These are phyloP conservation scores for Trypoxylus dichotomus DNA, from an alignment of 1,140 invertebrate genomes.

Conservation along the genomic window DNA sequence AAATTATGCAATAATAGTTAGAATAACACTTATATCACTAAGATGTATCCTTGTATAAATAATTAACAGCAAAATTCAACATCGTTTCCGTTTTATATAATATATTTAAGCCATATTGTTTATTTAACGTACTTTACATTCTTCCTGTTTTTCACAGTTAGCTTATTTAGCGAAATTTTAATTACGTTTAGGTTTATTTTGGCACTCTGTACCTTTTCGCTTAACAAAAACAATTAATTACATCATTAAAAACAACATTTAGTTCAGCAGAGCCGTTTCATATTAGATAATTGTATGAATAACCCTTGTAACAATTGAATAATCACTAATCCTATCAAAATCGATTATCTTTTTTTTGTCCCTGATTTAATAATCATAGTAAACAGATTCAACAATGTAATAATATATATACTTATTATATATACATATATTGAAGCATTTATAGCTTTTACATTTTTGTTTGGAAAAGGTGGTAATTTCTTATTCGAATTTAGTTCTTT, in stretches of 20 bases:
- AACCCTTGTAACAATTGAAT: slow-evolving; percentile 14
- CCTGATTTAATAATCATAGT: slow-evolving; percentile 13
- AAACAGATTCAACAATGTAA: slow-evolving; percentile 8
- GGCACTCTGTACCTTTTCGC: slow-evolving; percentile 7
- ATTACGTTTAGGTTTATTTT: not conserved
- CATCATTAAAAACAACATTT: not conserved
- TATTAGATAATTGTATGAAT: not conserved
- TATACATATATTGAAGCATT: not conserved
- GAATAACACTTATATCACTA: not conserved
- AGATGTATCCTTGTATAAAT: not conserved
- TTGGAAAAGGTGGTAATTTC: too few relatives aligned
- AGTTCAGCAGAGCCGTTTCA: not conserved
- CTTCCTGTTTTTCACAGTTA: too few relatives aligned
- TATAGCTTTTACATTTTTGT: not conserved
- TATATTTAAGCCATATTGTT: not conserved
- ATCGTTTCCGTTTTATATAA: not conserved
- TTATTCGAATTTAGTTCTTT: too few relatives aligned
- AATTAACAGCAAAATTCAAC: slow-evolving; percentile 8
- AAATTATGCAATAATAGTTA: not conserved
- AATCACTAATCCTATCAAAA: slow-evolving; percentile 8
- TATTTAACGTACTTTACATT: not conserved
- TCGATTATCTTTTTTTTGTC: slow-evolving; percentile 21
- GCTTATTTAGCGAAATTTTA: too few relatives aligned
- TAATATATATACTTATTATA: not conserved
- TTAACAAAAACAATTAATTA: not conserved